Conservation (phyloP, 2,888 invertebrate species). For the Colostygia pectinataria region DNA sequence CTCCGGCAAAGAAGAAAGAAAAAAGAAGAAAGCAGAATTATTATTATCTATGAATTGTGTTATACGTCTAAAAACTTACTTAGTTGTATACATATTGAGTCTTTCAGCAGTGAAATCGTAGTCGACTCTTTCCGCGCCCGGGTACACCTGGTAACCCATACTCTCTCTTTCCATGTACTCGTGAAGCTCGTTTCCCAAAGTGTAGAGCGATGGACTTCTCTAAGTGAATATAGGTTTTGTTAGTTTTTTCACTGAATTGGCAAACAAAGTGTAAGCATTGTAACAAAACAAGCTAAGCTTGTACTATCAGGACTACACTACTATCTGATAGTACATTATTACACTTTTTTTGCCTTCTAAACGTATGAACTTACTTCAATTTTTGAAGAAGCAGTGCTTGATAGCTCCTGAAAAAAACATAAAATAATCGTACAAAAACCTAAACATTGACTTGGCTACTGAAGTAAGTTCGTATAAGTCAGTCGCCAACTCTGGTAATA, state of each 20-base stretch:
- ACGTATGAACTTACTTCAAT: neutral
- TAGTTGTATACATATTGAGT: conserved; percentile 48
- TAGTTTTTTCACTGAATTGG: too few relatives aligned
- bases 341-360: too few relatives aligned
- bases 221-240: conserved; percentile 17
- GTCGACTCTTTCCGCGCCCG: conserved; percentile 51
- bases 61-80: conserved; percentile 48
- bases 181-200: conserved; percentile 39
- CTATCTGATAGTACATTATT: too few relatives aligned
- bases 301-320: too few relatives aligned
- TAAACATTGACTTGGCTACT: too few relatives aligned
- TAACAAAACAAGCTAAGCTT: too few relatives aligned
- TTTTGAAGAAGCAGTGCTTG: neutral
- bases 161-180: conserved; percentile 43
- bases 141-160: conserved; percentile 47
- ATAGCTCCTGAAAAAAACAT: conserved; percentile 1
- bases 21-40: too few relatives aligned
- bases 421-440: neutral
- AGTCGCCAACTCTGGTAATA: too few relatives aligned
- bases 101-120: conserved; percentile 59
- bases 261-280: too few relatives aligned
- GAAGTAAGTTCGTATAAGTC: too few relatives aligned
- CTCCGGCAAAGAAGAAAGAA: too few relatives aligned
- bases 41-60: too few relatives aligned
- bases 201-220: conserved; percentile 34